Evolutionary conservation across 2,888 invertebrate genomes (phyloP).

Genomic region (Lottia scabra): DNA sequence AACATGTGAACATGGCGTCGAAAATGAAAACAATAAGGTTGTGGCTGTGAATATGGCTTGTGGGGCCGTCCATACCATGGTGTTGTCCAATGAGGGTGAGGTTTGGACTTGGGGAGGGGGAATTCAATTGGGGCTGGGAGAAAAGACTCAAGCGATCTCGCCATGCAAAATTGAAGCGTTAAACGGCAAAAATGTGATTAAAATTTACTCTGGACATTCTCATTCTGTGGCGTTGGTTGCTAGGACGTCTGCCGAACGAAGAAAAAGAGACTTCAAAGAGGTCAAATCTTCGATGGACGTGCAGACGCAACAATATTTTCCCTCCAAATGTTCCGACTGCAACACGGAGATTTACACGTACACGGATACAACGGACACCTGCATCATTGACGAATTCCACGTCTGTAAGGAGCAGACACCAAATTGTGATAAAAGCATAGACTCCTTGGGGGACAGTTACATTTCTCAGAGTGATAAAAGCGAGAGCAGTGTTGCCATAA

Average conservation of each 20-base stretch:
- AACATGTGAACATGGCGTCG: conserved; percentile 48
- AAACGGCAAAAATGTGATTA: conserved; percentile 51
- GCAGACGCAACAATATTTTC: conserved; percentile 30
- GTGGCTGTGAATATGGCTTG: conserved; percentile 49
- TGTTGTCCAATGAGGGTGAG: conserved; percentile 40
- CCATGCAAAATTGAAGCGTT: conserved; percentile 55
- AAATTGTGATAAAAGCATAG: background rate
- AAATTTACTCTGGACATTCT: conserved; percentile 57
- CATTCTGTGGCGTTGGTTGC: conserved; percentile 63
- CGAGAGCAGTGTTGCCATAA: too few species aligned
- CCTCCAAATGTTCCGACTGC: conserved; percentile 52
- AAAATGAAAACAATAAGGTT: conserved; percentile 34
- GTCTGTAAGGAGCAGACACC: conserved; percentile 30
- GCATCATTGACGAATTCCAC: conserved; percentile 50
- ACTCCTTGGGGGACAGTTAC: background rate
- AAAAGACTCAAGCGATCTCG: conserved; percentile 24
- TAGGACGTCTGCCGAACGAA: conserved; percentile 28
- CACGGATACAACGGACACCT: conserved; percentile 49
- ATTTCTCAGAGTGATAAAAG: background rate
- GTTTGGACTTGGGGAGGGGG: conserved; percentile 68
- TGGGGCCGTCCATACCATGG: conserved; percentile 62
- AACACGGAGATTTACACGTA: conserved; percentile 55
- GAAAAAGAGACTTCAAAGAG: background rate
- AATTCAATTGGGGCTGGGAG: conserved; percentile 52
- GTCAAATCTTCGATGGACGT: background rate